Conservation (phyloP, 2,888 invertebrate genomes). For the Eurois occulta region DNA sequence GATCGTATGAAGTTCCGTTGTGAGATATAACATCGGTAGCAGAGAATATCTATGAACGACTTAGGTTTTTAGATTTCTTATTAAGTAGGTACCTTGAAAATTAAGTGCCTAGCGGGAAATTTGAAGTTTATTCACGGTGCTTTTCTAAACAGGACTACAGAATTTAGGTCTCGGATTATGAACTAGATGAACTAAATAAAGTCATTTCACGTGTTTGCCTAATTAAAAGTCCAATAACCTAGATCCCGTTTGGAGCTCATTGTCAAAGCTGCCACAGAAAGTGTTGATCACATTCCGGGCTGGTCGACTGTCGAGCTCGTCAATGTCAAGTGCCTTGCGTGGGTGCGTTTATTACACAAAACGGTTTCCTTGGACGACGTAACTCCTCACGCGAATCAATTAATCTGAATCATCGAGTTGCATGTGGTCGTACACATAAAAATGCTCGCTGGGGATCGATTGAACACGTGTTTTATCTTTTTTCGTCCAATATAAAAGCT, state of each 20-base stretch:
- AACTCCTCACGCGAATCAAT: constrained; percentile 79
- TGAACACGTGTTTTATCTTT: constrained; percentile 69
- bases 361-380: constrained; percentile 72
- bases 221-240: constrained; percentile 36
- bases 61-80: too few relatives aligned
- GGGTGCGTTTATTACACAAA: constrained; percentile 74
- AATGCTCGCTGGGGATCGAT: constrained; percentile 66
- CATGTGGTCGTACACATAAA: constrained; percentile 75
- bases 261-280: constrained; percentile 47
- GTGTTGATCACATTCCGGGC: constrained; percentile 21
- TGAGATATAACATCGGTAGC: too few relatives aligned
- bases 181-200: constrained; percentile 11
- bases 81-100: too few relatives aligned
- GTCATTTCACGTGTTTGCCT: constrained; percentile 1
- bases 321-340: constrained; percentile 80
- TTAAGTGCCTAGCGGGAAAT: not conserved
- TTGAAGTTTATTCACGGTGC: not conserved
- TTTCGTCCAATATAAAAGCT: constrained; percentile 50
- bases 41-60: too few relatives aligned
- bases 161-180: constrained; percentile 6
- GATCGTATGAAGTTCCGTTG: too few relatives aligned
- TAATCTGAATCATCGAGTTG: constrained; percentile 79
- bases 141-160: not conserved
- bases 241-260: constrained; percentile 32
- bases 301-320: constrained; percentile 15